phyloP scores from a whole-genome alignment of 1,140 invertebrate species.

The Drosophila burlai region DNA sequence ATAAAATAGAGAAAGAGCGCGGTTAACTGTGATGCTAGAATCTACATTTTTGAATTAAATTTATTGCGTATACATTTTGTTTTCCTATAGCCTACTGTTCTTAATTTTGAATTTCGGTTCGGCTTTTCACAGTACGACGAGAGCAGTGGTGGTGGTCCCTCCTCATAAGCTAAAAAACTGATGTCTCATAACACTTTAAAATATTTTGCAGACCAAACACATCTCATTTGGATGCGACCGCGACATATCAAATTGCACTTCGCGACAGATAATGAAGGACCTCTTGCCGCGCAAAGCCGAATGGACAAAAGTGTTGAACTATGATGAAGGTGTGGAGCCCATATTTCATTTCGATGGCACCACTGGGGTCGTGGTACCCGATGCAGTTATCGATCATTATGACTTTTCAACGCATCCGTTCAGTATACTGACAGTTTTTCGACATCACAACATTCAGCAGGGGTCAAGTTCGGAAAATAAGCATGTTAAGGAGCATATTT shows the following conservation, averaged over 20 bases:
- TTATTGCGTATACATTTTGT: too few relatives aligned
- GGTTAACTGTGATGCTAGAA: too few relatives aligned
- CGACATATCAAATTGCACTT: conserved; percentile 85
- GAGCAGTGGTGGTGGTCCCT: too few relatives aligned
- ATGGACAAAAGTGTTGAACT: conserved; percentile 94
- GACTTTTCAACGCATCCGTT: conserved; percentile 88
- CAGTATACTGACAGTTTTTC: conserved; percentile 95
- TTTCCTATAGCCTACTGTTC: too few relatives aligned
- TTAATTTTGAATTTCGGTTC: too few relatives aligned
- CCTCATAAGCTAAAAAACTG: too few relatives aligned
- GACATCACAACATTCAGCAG: conserved; percentile 55
- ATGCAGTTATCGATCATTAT: conserved; percentile 87
- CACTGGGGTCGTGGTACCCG: conserved; percentile 94
- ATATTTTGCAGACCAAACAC: conserved; percentile 75
- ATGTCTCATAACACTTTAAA: neutral
- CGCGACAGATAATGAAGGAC: conserved; percentile 87
- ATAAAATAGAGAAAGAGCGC: too few relatives aligned
- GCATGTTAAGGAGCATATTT: conserved; percentile 96
- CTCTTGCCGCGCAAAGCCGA: conserved; percentile 93
- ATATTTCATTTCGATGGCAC: conserved; percentile 98
- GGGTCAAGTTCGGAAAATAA: conserved; percentile 88
- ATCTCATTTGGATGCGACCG: conserved; percentile 85
- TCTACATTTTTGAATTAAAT: too few relatives aligned
- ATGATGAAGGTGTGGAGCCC: conserved; percentile 96
- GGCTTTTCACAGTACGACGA: too few relatives aligned